Conservation (phyloP, 2,888 invertebrate species). For the Temnothorax unifasciatus region DNA sequence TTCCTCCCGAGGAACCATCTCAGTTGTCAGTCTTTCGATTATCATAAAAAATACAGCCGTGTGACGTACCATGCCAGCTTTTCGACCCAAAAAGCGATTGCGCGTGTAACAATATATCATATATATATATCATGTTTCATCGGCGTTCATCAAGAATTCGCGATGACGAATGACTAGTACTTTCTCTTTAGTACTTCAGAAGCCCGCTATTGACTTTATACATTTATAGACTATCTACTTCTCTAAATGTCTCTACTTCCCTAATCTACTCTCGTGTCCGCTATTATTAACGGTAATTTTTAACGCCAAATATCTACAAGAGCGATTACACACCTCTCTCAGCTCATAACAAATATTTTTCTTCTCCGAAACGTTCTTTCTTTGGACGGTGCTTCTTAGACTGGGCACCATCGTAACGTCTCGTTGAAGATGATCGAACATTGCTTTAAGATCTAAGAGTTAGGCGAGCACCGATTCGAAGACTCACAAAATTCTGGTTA, state of each 20-base stretch:
- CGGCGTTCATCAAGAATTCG: conserved; percentile 50
- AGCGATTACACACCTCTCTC: conserved; percentile 21
- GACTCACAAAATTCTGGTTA: conserved; percentile 6
- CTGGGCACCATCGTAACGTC: not conserved
- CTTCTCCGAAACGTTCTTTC: not conserved
- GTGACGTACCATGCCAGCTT: conserved; percentile 61
- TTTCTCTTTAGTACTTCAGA: conserved; percentile 71
- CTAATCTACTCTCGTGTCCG: conserved; percentile 57
- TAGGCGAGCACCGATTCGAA: conserved; percentile 15
- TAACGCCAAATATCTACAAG: conserved; percentile 51
- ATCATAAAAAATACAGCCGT: conserved; percentile 65
- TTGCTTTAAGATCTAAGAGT: conserved; percentile 12
- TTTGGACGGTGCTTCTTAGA: not conserved
- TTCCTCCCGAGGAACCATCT: conserved; percentile 57
- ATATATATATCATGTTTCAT: conserved; percentile 65
- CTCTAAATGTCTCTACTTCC: conserved; percentile 62
- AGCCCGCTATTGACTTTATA: conserved; percentile 71
- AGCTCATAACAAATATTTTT: conserved; percentile 1
- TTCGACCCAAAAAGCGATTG: conserved; percentile 65
- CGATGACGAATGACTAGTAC: conserved; percentile 74
- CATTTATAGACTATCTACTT: conserved; percentile 59
- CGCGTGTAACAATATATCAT: conserved; percentile 63
- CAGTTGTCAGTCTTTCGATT: conserved; percentile 74
- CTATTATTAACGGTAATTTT: conserved; percentile 42
- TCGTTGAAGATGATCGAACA: conserved; percentile 28